Base-by-base conservation (phyloP, 2,113 vertebrate genomes). In the Paradisaea rubra region DNA sequence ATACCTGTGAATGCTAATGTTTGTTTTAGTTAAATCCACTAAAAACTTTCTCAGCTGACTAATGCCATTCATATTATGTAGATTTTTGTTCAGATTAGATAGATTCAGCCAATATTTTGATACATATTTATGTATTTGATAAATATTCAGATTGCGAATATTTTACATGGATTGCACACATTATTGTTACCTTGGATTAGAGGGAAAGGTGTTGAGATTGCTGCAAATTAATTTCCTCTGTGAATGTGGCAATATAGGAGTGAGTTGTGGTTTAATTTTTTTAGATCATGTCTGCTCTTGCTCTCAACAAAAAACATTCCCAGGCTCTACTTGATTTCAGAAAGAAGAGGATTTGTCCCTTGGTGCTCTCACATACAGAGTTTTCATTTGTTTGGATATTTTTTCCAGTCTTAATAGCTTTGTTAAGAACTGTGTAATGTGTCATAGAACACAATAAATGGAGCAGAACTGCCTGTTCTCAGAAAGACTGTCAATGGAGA, bases 331-430 rank as follows among this genome's bases (percentile, higher is more conserved):
- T 87, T 89, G 30, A 66, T 94, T 89, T 94, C 33, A 61, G 63
- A 80, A 57, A 85, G 66, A 85, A 64, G 31, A 68, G 5, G 53
- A 93, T 91, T 87, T 92, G 30, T 89, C 87, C 78, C 84, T 89
- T 42, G 85, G 14, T 87, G 52, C 49, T 69, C 35, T 65, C 69
- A 89, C 50, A 72, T 60, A 50, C 41, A 85, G n/a, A 89, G 33
- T 39, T 94, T 80, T 94, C 66, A 91, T 93, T 90, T 90, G 79
- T 90, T 95, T 94, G 47, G 81, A 52, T 83, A 47, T 57, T 72
- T 94, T 89, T 93, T 76, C 41, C 42, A 77, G 87, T 66, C 59
- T 35, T 97, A 85, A 94, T 85, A 70, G 45, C 81, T 94, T 76
- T 94, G 91, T 92, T 91, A 94, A 85, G 84, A 92, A 31, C 78